Evolutionary conservation across 1,140 invertebrate species (phyloP), one percentile per base, ranked within the genome.

Genomic region (Brachionus sp.): DNA sequence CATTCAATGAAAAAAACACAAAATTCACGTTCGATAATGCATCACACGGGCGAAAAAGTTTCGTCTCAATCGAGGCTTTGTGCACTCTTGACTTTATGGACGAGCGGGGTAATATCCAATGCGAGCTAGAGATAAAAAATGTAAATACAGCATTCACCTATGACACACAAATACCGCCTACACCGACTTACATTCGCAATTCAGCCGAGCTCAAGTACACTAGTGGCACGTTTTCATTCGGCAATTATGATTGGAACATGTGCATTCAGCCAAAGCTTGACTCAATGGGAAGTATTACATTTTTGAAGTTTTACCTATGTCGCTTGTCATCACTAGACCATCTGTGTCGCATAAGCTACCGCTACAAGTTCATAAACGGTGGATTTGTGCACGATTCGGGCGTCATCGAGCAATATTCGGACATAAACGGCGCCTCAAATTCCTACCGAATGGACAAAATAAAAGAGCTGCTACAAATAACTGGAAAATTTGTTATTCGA

Each of bases 201-300:
- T 33, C 44, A 6, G 84, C 85, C 77, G 83, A 84, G 12, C 86
- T 91, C 39, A 90, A 93, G 84, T 86, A 93, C 50, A 93, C 93
- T 86, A 93, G 92, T 0, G 90, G 90, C 9, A 93, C 92, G 85
- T 94, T 94, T 86, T 90, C 91, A 0, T 94, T 93, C 85, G 93
- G 93, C 4, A 92, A 93, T 10, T 95, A 93, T 86, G 94, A 95
- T 85, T 95, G 94, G 94, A 94, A 93, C 84, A 88, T 95, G 6
- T 91, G 92, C 0, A 90, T 94, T 10, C 93, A 92, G 85, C 93
- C 93, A 0, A 90, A 91, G 85, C 78, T 84, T 25, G 92, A 92
- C 50, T 86, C 84, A 2, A 86, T 86, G 33, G 88, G 90, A 75
- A 85, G 87, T 78, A 91, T 92, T 13, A 90, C 90, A 50, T 85